phyloP scores from a whole-genome alignment of 2,888 invertebrate species.

The Polyommatus icarus region DNA sequence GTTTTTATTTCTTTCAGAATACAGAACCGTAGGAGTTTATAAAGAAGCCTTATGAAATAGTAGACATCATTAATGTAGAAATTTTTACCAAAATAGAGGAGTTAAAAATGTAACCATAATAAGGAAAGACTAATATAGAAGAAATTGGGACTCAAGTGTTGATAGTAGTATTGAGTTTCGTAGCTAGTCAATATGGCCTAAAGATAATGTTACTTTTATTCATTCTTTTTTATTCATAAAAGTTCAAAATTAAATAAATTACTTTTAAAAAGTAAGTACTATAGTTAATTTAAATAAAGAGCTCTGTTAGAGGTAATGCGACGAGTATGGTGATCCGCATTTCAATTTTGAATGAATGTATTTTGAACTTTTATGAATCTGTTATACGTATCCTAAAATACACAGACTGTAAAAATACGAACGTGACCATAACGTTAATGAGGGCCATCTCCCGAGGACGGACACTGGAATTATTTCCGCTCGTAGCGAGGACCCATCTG shows the following conservation, averaged over 20 bases:
- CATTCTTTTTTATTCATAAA: background rate
- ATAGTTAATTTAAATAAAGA: no score
- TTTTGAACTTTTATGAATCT: background rate
- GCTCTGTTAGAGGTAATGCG: no score
- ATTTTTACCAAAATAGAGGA: slow-evolving; percentile 74
- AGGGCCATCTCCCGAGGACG: background rate
- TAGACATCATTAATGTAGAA: slow-evolving; percentile 71
- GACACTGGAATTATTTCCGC: slow-evolving; percentile 25
- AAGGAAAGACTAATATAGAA: slow-evolving; percentile 66
- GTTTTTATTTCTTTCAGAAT: slow-evolving; percentile 39
- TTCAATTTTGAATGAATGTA: background rate
- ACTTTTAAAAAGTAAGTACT: no score
- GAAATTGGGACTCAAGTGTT: slow-evolving; percentile 73
- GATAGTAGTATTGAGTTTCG: slow-evolving; percentile 37
- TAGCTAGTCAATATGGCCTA: slow-evolving; percentile 28
- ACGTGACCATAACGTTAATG: background rate
- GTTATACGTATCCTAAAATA: background rate
- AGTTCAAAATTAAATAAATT: background rate
- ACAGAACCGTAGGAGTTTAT: slow-evolving; percentile 80
- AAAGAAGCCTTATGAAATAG: slow-evolving; percentile 78
- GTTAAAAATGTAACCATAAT: slow-evolving; percentile 54
- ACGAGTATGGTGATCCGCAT: no score
- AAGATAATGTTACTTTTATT: background rate
- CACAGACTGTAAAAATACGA: slow-evolving; percentile 14
- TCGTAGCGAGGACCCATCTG: background rate